phyloP scores from a whole-genome alignment of 2,113 vertebrate genomes.

The Spea bombifrons region DNA sequence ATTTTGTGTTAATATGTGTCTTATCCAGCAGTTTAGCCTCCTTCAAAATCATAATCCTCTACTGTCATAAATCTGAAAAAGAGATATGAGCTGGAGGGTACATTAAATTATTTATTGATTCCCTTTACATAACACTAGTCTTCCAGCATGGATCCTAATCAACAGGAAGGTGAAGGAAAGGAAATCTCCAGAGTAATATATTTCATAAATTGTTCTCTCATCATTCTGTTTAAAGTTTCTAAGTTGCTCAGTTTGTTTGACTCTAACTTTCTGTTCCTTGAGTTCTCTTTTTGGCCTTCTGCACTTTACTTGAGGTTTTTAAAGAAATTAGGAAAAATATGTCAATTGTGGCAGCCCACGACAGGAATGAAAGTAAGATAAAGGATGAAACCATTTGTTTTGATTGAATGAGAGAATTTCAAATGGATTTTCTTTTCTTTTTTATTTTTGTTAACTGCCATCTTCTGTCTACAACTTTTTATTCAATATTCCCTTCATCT shows the following conservation, averaged over 20 bases:
- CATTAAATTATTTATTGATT: conserved; percentile 48
- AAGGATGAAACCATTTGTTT: neutral
- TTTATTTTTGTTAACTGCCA: neutral
- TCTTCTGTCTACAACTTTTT: too few relatives aligned
- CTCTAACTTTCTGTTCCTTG: conserved; percentile 12
- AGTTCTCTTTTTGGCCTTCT: conserved; percentile 6
- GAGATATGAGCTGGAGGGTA: conserved; percentile 39
- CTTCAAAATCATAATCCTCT: conserved; percentile 26
- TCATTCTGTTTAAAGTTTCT: conserved; percentile 28
- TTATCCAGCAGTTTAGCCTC: conserved; percentile 21
- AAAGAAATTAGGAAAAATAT: neutral
- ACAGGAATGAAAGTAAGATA: neutral
- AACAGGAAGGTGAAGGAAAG: conserved; percentile 43
- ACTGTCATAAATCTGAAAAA: conserved; percentile 38
- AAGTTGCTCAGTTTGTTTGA: conserved; percentile 17
- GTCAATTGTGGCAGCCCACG: neutral
- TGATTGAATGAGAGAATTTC: neutral
- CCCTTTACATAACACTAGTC: conserved; percentile 41
- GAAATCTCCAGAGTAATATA: conserved; percentile 39
- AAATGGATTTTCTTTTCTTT: neutral
- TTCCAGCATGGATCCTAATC: conserved; percentile 35
- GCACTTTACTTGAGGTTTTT: neutral
- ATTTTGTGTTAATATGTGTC: conserved; percentile 29
- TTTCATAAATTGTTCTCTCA: conserved; percentile 39
- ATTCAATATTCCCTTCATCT: too few relatives aligned